These are phyloP conservation scores for Atopsyche davidsoni DNA, from an alignment of 1,140 invertebrate genomes.

Conservation along the genomic window DNA sequence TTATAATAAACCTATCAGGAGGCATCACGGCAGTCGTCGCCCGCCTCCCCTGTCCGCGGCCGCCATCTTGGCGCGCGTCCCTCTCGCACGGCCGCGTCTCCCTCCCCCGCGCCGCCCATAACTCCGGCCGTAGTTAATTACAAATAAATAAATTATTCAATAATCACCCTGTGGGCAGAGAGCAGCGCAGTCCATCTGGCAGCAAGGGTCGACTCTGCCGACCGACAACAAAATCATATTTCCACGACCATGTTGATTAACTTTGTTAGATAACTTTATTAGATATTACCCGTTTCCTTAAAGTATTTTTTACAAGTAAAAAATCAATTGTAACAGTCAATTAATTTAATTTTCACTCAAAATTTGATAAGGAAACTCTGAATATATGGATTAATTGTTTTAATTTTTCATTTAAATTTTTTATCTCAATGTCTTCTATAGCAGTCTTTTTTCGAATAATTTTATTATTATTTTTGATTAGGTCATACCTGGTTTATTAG, in stretches of 20 bases:
- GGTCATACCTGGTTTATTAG: too few species aligned
- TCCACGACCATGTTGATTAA: not conserved
- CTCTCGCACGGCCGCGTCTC: not conserved
- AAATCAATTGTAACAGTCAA: too few species aligned
- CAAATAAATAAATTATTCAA: slow-evolving; percentile 32
- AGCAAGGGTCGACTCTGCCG: slow-evolving; percentile 10
- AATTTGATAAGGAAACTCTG: too few species aligned
- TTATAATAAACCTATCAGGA: too few species aligned
- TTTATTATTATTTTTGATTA: too few species aligned
- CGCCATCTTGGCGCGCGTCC: slow-evolving; percentile 18
- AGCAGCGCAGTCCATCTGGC: slow-evolving; percentile 13
- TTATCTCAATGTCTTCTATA: too few species aligned
- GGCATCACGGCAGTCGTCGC: slow-evolving; percentile 4
- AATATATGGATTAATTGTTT: too few species aligned
- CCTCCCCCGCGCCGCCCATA: slow-evolving; percentile 18
- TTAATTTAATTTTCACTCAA: too few species aligned
- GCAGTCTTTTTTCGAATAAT: too few species aligned
- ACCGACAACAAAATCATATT: not conserved
- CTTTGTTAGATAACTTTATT: slow-evolving; percentile 8
- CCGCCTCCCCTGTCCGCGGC: slow-evolving; percentile 2
- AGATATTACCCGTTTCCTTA: slow-evolving; percentile 5
- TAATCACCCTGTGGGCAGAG: slow-evolving; percentile 30
- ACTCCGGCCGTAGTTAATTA: slow-evolving; percentile 30
- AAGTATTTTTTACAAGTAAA: not conserved
- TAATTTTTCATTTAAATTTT: too few species aligned